Evolutionary conservation across 2,797 vertebrate species (phyloP).

Genomic region (Enteromius radiatus): DNA sequence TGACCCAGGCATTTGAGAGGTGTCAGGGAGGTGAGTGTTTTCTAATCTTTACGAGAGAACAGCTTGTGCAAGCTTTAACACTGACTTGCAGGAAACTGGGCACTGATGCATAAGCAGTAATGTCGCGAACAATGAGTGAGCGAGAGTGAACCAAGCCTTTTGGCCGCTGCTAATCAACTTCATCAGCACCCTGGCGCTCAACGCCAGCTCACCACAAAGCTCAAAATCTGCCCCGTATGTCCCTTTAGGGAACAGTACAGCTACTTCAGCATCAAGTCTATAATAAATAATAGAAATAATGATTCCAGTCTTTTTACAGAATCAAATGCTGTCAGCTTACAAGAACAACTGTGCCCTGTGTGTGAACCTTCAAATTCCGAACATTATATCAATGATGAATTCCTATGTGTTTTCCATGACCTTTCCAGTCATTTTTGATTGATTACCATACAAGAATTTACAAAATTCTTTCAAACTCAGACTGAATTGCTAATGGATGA

Average conservation of each 20-base stretch:
- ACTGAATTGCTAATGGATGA: background rate
- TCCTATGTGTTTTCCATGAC: background rate
- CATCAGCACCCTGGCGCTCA: conserved; percentile 34
- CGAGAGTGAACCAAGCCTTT: conserved; percentile 23
- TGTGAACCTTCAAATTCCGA: background rate
- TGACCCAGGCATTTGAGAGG: conserved; percentile 47
- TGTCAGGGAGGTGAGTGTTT: conserved; percentile 43
- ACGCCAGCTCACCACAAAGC: background rate
- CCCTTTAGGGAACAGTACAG: background rate
- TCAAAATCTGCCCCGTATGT: conserved; percentile 24
- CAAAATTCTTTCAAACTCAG: background rate
- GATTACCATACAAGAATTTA: background rate
- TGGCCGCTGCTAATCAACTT: conserved; percentile 25
- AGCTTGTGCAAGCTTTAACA: conserved; percentile 50
- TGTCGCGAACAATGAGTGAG: conserved; percentile 39
- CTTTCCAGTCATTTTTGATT: background rate
- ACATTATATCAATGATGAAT: background rate
- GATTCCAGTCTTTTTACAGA: background rate
- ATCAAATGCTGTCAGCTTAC: background rate
- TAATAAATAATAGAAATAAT: background rate
- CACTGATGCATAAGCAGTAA: conserved; percentile 46
- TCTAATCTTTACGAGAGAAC: conserved; percentile 46
- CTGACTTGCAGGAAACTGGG: conserved; percentile 38
- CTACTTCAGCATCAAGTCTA: conserved; percentile 1
- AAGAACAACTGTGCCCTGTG: background rate